Evolutionary conservation across 2,888 invertebrate genomes (phyloP), one percentile per base, ranked within the genome.

Genomic region (Drosophila fulvimacula): DNA sequence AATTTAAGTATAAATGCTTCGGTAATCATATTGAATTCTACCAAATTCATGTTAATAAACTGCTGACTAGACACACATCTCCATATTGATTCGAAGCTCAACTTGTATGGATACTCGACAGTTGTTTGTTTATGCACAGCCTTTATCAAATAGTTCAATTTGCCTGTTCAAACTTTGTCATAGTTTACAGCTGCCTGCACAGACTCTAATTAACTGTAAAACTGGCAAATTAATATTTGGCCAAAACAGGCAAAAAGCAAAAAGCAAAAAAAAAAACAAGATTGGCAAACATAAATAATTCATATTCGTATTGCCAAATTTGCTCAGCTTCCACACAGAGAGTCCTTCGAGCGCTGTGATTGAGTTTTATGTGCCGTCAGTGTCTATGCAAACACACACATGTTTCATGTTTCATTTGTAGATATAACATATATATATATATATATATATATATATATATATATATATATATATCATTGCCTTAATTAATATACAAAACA

Each of bases 251-350:
- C 6, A 41, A 19, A 0, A 41, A 42, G 3, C 11, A 42, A 13
- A 13, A 42, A 1, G n/a, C 2, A 1, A 24, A 27, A 9, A 46
- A 34, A 49, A 34, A 42, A 48, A 52, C 60, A 65, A 65, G 60
- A 17, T 61, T 66, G 71, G 39, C 42, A 76, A 57, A 78, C 70
- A 76, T 84, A 79, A 82, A 82, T 82, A 84, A 84, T 82, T 79
- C 79, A 79, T 79, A 65, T 65, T 32, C 36, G 15, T 46, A 49
- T 57, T 63, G 53, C 19, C 41, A 34, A 30, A 17, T 46, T 27
- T 46, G 5, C 46, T 15, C 46, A 46, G 19, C 11, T 19, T 11
- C 17, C 11, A 10, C 39, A 10, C 13, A 27, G 17, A 41, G 5
- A 41, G 19, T 7, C 32, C 13, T 49, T 46, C 24, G 24, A 5